phyloP scores from a whole-genome alignment of 2,113 vertebrate genomes.

The Amphiprion ocellaris region DNA sequence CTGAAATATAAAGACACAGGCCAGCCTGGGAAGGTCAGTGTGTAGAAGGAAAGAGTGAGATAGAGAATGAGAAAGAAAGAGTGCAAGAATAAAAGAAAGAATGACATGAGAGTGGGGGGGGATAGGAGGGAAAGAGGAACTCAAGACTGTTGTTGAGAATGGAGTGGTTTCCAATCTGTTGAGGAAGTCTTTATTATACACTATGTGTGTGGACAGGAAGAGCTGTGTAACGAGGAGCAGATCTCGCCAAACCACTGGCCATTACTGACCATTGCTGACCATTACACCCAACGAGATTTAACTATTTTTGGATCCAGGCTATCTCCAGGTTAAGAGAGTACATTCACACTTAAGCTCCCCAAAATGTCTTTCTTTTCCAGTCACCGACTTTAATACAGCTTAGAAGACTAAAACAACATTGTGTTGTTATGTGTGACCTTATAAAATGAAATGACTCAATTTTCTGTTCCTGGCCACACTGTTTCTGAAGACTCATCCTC shows the following conservation, averaged over 20 bases:
- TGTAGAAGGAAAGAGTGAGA: slow-evolving; percentile 52
- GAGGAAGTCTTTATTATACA: slow-evolving; percentile 78
- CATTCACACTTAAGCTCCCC: slow-evolving; percentile 46
- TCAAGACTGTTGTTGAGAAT: slow-evolving; percentile 59
- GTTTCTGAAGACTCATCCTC: slow-evolving; percentile 42
- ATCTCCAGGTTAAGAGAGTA: slow-evolving; percentile 62
- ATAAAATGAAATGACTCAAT: slow-evolving; percentile 47
- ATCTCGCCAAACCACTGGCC: slow-evolving; percentile 75
- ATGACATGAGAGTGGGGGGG: slow-evolving; percentile 40
- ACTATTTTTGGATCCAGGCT: slow-evolving; percentile 69
- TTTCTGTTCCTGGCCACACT: slow-evolving; percentile 31
- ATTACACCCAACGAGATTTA: slow-evolving; percentile 72
- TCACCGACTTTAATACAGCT: slow-evolving; percentile 21
- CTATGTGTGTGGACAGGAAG: slow-evolving; percentile 77
- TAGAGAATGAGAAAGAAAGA: slow-evolving; percentile 55
- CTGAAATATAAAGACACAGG: slow-evolving; percentile 84
- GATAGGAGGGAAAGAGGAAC: slow-evolving; percentile 37
- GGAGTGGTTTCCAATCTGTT: slow-evolving; percentile 69
- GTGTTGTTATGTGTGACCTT: slow-evolving; percentile 41
- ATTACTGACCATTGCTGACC: slow-evolving; percentile 80
- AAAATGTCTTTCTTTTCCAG: slow-evolving; percentile 13
- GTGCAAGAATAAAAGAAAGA: slow-evolving; percentile 55
- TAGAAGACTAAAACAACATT: slow-evolving; percentile 11
- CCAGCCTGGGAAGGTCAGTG: slow-evolving; percentile 81
- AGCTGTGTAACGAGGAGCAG: slow-evolving; percentile 60